A percentile compares a stretch with the other conserved stretches of the same genome.
Conservation (phyloP, 2,888 invertebrate species). For the Ectemnius cavifrons region DNA sequence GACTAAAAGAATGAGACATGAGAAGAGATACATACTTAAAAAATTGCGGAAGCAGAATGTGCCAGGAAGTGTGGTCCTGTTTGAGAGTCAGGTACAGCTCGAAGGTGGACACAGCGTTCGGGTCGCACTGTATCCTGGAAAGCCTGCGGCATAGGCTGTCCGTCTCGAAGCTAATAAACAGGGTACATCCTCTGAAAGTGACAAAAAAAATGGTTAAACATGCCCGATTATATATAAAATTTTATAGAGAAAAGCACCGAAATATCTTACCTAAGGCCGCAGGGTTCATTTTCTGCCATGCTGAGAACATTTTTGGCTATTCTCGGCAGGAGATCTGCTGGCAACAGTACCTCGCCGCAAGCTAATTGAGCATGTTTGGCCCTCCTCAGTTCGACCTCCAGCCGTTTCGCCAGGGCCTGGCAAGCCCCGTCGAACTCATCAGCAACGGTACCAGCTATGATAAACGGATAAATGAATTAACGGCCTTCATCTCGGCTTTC, state of each 20-base stretch:
- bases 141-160: constrained; percentile 85
- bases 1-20: neutral
- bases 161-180: constrained; percentile 90
- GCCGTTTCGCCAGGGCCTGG: constrained; percentile 85
- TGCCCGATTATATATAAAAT: no score
- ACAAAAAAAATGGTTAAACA: constrained; percentile 13
- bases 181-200: constrained; percentile 85
- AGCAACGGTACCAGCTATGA: constrained; percentile 76
- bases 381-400: constrained; percentile 88
- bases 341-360: constrained; percentile 91
- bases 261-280: constrained; percentile 83
- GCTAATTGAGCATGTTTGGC: constrained; percentile 90
- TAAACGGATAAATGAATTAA: constrained; percentile 33
- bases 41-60: constrained; percentile 91
- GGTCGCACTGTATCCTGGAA: constrained; percentile 91
- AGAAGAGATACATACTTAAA: constrained; percentile 85
- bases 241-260: neutral
- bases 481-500: neutral
- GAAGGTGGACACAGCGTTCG: constrained; percentile 92
- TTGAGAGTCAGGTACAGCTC: constrained; percentile 93
- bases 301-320: constrained; percentile 89
- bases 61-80: constrained; percentile 93
- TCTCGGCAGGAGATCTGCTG: constrained; percentile 88
- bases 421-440: constrained; percentile 81
- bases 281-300: constrained; percentile 93